A percentile compares a stretch with the other conserved stretches of the same genome.
These are phyloP conservation scores for Hesperophylax magnus DNA, from an alignment of 1,140 invertebrate species.

Conservation along the genomic window DNA sequence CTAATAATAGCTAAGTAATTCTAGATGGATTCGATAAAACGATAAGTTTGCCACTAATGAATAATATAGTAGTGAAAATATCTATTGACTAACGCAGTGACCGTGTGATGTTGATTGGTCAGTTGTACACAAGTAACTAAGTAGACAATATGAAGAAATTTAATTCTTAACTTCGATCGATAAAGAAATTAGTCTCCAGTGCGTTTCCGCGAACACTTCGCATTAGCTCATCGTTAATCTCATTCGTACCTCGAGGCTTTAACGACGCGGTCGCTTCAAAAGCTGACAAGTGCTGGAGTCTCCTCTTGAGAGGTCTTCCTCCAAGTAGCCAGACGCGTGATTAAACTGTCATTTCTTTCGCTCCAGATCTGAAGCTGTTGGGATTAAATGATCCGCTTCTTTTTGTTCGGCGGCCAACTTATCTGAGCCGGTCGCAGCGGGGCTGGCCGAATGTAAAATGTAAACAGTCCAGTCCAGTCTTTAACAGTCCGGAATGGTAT, in stretches of 20 bases:
- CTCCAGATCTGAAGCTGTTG: not conserved
- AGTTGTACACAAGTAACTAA: too few relatives aligned
- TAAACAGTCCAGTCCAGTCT: too few relatives aligned
- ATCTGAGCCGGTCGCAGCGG: not conserved
- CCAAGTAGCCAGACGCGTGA: not conserved
- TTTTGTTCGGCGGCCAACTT: not conserved
- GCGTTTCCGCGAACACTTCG: constrained; percentile 3
- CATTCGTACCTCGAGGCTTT: not conserved
- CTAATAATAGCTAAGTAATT: too few relatives aligned
- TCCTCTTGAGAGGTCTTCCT: not conserved
- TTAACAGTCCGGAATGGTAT: constrained; percentile 4
- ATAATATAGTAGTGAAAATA: too few relatives aligned
- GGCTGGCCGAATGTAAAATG: constrained; percentile 11
- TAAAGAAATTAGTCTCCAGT: not conserved
- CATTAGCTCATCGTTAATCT: constrained; percentile 7
- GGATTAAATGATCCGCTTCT: not conserved
- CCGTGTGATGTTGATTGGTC: too few relatives aligned
- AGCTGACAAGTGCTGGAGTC: not conserved
- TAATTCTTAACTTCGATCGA: not conserved
- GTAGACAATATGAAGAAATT: too few relatives aligned
- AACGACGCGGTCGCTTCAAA: constrained; percentile 24
- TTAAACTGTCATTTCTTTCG: constrained; percentile 6
- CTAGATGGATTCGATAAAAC: too few relatives aligned
- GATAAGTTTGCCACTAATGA: too few relatives aligned
- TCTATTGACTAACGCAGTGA: too few relatives aligned